Evolutionary conservation across 2,888 invertebrate species (phyloP).

Genomic region (Eupithecia centaureata): DNA sequence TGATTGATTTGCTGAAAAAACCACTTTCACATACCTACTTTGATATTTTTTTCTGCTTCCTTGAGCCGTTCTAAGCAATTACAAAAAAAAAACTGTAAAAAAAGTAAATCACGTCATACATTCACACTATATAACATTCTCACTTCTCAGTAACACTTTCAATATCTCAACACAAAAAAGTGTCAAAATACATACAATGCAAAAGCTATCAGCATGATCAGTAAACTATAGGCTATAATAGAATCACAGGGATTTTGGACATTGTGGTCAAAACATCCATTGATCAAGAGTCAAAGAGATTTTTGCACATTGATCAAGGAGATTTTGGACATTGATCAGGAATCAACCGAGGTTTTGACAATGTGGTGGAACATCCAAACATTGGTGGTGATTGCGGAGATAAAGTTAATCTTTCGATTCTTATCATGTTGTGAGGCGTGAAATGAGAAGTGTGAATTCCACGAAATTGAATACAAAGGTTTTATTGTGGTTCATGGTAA

Average conservation of each 20-base stretch:
- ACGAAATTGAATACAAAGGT: conserved; percentile 36
- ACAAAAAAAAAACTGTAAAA: too few relatives aligned
- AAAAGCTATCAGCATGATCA: conserved; percentile 59
- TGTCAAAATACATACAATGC: conserved; percentile 46
- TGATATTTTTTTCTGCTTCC: too few relatives aligned
- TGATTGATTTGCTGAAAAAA: too few relatives aligned
- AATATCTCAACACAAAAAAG: conserved; percentile 51
- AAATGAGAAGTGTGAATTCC: conserved; percentile 39
- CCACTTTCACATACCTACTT: too few relatives aligned
- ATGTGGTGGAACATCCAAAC: not conserved
- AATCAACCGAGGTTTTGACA: not conserved
- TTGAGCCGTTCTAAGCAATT: too few relatives aligned
- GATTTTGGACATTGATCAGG: not conserved
- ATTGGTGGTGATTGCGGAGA: conserved; percentile 6
- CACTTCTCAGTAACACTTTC: conserved; percentile 53
- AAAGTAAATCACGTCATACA: not conserved
- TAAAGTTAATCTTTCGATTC: conserved; percentile 9
- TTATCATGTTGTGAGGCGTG: conserved; percentile 40
- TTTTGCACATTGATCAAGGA: conserved; percentile 11
- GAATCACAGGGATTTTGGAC: conserved; percentile 60
- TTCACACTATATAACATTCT: not conserved
- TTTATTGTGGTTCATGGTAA: not conserved
- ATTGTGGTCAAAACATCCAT: conserved; percentile 67
- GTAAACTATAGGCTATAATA: conserved; percentile 46
- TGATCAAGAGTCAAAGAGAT: conserved; percentile 1